Evolutionary conservation across 2,888 invertebrate genomes (phyloP).

Genomic region (Lepidocyrtoides sp.): DNA sequence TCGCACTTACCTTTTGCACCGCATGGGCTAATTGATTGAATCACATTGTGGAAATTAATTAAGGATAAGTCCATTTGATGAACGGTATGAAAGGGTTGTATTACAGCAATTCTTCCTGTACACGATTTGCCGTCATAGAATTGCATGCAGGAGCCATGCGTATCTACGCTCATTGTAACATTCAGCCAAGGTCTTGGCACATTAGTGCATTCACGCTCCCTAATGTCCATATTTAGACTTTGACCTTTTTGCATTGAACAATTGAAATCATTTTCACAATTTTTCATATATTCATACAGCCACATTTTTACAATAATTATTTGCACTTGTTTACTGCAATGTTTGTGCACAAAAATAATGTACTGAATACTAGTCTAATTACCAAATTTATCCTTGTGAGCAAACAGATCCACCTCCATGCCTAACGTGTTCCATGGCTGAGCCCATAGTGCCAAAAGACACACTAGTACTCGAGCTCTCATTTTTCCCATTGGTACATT

Average conservation of each 20-base stretch:
- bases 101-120: slow-evolving; percentile 79
- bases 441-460: slow-evolving; percentile 64
- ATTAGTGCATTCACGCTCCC: slow-evolving; percentile 78
- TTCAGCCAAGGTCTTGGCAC: slow-evolving; percentile 80
- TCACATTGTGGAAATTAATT: slow-evolving; percentile 81
- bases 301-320: neutral
- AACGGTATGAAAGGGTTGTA: slow-evolving; percentile 80
- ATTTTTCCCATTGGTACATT: slow-evolving; percentile 62
- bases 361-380: too few relatives aligned
- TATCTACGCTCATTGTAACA: slow-evolving; percentile 76
- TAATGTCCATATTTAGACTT: slow-evolving; percentile 79
- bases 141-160: slow-evolving; percentile 73
- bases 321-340: neutral
- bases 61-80: slow-evolving; percentile 82
- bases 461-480: slow-evolving; percentile 60
- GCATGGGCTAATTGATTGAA: slow-evolving; percentile 79
- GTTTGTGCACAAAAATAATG: too few relatives aligned
- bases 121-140: slow-evolving; percentile 81
- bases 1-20: slow-evolving; percentile 82
- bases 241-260: slow-evolving; percentile 67
- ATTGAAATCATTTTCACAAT: neutral
- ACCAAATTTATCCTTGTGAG: slow-evolving; percentile 82
- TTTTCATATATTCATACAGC: neutral
- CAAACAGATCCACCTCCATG: slow-evolving; percentile 80
- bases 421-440: slow-evolving; percentile 51